These are phyloP conservation scores for Watsonalla cultraria DNA, from an alignment of 2,888 invertebrate genomes.

Conservation along the genomic window DNA sequence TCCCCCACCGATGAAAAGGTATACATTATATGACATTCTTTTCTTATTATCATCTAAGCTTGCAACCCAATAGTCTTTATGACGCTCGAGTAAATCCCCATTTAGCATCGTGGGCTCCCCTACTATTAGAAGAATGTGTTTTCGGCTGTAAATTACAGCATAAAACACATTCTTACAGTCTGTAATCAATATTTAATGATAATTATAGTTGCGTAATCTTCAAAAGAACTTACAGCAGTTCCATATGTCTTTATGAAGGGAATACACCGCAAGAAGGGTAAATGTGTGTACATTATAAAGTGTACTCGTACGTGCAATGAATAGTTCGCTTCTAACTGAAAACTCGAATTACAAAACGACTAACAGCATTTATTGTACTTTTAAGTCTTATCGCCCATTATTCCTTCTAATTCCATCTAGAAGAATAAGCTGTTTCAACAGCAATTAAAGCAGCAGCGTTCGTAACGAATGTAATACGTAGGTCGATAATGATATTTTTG, in stretches of 20 bases:
- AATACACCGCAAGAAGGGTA: background rate
- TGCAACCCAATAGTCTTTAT: too few species aligned
- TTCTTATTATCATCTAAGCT: too few species aligned
- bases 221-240: background rate
- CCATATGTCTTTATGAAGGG: background rate
- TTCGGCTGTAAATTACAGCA: too few species aligned
- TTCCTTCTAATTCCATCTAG: background rate
- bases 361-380: background rate
- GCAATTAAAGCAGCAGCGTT: background rate
- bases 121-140: too few species aligned
- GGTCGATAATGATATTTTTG: conserved; percentile 1
- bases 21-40: too few species aligned
- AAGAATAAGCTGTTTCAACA: background rate
- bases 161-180: too few species aligned
- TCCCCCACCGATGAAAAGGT: too few species aligned
- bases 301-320: background rate
- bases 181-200: too few species aligned
- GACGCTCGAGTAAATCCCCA: too few species aligned
- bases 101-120: too few species aligned
- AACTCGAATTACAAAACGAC: background rate
- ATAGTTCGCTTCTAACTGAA: background rate
- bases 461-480: background rate
- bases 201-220: background rate
- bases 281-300: background rate
- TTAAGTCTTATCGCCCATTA: background rate